A percentile compares a stretch with the other conserved stretches of the same genome.
These are phyloP conservation scores for Camelus bactrianus DNA, from an alignment of 2,113 vertebrate species.

Conservation along the genomic window DNA sequence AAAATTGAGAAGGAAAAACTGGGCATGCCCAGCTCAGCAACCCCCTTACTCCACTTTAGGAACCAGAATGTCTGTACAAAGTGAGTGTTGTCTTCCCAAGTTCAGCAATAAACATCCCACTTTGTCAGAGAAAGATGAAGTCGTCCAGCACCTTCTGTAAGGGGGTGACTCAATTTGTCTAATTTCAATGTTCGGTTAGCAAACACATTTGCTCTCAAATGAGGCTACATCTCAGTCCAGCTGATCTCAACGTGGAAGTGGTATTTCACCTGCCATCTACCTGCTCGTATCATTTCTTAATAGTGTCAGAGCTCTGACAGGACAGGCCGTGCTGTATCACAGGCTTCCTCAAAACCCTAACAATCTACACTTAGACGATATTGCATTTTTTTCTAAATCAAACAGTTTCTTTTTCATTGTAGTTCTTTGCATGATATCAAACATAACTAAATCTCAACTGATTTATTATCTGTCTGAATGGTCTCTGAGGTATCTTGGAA, in stretches of 20 bases:
- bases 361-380: neutral
- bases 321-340: neutral
- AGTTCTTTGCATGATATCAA: constrained; percentile 40
- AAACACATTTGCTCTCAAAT: neutral
- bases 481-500: constrained; percentile 31
- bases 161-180: neutral
- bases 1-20: neutral
- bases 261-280: neutral
- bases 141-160: neutral
- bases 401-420: constrained; percentile 43
- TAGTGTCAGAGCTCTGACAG: neutral
- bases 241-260: neutral
- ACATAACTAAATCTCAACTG: constrained; percentile 38
- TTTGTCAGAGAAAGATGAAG: neutral
- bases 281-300: neutral
- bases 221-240: neutral
- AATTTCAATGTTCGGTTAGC: neutral
- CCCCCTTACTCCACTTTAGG: neutral
- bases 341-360: neutral
- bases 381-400: constrained; percentile 14
- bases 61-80: neutral
- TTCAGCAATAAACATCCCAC: neutral
- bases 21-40: neutral
- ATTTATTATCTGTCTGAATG: constrained; percentile 58
- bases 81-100: neutral